phyloP scores from a whole-genome alignment of 1,140 invertebrate genomes.

The Fopius arisanus region DNA sequence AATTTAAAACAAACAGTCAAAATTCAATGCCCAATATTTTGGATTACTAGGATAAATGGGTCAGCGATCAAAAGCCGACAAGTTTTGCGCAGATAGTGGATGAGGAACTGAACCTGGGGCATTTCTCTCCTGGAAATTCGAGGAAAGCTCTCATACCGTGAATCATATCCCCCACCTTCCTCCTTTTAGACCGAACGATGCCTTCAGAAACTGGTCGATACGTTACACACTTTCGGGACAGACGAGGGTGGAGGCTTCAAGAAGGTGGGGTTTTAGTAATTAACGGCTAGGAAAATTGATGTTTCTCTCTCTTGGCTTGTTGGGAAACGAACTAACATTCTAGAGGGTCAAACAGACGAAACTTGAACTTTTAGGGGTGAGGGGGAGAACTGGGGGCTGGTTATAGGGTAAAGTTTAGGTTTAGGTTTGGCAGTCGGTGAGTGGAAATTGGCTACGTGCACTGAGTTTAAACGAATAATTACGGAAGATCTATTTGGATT shows the following conservation, averaged over 20 bases:
- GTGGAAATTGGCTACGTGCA: constrained; percentile 26
- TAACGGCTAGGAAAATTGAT: constrained; percentile 31
- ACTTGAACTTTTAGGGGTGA: background rate
- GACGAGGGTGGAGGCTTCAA: background rate
- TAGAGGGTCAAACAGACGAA: constrained; percentile 7
- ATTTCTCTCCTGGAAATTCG: constrained; percentile 2
- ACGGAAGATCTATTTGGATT: constrained; percentile 23
- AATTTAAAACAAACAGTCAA: background rate
- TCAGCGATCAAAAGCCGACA: constrained; percentile 7
- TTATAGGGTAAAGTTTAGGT: background rate
- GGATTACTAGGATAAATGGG: constrained; percentile 3
- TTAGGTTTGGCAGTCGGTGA: background rate
- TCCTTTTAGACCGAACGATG: background rate
- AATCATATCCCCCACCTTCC: background rate
- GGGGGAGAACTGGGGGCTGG: background rate
- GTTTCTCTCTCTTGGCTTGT: constrained; percentile 22
- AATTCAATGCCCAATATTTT: background rate
- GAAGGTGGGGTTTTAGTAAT: constrained; percentile 20
- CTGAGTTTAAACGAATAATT: constrained; percentile 39
- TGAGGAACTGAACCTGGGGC: background rate
- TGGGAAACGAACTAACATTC: constrained; percentile 8
- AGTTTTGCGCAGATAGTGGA: constrained; percentile 1
- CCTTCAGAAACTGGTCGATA: constrained; percentile 13
- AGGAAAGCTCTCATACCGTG: constrained; percentile 11
- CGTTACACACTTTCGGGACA: constrained; percentile 13